Base-by-base conservation (phyloP, 2,888 invertebrate genomes). In the Xestia rhomboidea region DNA sequence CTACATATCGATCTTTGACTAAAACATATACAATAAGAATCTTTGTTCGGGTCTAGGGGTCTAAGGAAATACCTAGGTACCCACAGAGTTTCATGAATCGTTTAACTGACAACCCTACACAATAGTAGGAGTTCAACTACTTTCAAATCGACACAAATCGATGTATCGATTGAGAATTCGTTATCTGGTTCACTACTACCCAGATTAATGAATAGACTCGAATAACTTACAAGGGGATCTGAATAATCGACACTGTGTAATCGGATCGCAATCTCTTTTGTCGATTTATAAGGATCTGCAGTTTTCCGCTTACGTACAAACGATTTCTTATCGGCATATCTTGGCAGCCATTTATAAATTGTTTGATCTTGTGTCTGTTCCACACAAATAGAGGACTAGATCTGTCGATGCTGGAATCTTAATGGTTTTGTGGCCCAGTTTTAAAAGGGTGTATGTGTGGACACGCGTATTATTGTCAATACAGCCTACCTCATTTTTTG, bases 161-260 rank as follows among this genome's bases (percentile, higher is more conserved):
- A 94, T 94, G 92, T 92, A 94, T 93, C 91, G 94, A 93, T 93
- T 93, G 92, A 92, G 91, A 94, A 94, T 93, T 92, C 93, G 93
- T 93, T 95, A 95, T 95, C 95, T 93, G 90, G 90, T 91, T 91
- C 91, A 90, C 90, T 90, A 91, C 91, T 91, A 93, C 91, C 90
- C 92, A 92, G 94, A 95, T 94, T 93, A 96, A 95, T 95, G 96
- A 96, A 96, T 95, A 93, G 95, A 94, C 93, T 92, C 93, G 94
- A 93, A 95, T 95, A 96, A 96, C 93, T 96, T 95, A 95, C 95
- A 93, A 89, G 92, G 92, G 93, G 93, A 94, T 95, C 95, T 93
- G 94, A 94, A 96, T 96, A 96, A 96, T 96, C 96, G 96, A 95
- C 96, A 95, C 95, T 91, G 92, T 92, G 93, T 94, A 93, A 95